A percentile compares a stretch with the other conserved stretches of the same genome.
These are phyloP conservation scores for Apocrypta bakeri DNA, from an alignment of 1,140 invertebrate genomes.

Conservation along the genomic window DNA sequence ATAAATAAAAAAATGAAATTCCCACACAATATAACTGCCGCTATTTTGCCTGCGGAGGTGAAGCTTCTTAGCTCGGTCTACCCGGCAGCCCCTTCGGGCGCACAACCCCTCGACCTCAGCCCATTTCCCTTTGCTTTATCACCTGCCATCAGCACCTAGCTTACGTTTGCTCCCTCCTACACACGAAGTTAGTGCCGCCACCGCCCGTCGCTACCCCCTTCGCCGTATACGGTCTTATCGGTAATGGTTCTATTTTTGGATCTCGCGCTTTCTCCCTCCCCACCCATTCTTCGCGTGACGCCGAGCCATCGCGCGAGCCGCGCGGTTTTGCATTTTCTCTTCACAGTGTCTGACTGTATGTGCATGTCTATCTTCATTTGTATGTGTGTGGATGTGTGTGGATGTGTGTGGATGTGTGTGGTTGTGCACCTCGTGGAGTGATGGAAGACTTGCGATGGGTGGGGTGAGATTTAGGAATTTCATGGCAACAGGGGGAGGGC, in stretches of 20 bases:
- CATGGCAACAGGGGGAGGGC: too few relatives aligned
- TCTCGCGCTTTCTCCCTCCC: conserved; percentile 58
- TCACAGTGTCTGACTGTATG: too few relatives aligned
- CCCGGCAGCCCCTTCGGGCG: neutral
- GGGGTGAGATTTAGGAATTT: neutral
- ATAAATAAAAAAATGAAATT: neutral
- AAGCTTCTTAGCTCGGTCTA: neutral
- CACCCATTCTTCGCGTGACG: conserved; percentile 73
- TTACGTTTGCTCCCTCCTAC: conserved; percentile 1
- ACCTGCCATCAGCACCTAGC: conserved; percentile 33
- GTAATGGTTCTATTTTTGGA: conserved; percentile 74
- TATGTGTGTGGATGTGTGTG: too few relatives aligned
- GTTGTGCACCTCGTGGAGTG: neutral
- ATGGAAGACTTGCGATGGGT: neutral
- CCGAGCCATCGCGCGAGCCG: conserved; percentile 39
- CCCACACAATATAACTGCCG: neutral
- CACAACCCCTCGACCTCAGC: neutral
- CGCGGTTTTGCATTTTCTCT: neutral
- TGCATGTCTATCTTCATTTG: too few relatives aligned
- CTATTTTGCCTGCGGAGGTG: neutral
- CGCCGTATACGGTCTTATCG: conserved; percentile 64
- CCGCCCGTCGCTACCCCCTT: conserved; percentile 42
- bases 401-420: neutral
- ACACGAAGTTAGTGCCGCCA: conserved; percentile 41
- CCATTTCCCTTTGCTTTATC: conserved; percentile 37